Conservation (phyloP, 2,113 vertebrate genomes). For the Micromys minutus region DNA sequence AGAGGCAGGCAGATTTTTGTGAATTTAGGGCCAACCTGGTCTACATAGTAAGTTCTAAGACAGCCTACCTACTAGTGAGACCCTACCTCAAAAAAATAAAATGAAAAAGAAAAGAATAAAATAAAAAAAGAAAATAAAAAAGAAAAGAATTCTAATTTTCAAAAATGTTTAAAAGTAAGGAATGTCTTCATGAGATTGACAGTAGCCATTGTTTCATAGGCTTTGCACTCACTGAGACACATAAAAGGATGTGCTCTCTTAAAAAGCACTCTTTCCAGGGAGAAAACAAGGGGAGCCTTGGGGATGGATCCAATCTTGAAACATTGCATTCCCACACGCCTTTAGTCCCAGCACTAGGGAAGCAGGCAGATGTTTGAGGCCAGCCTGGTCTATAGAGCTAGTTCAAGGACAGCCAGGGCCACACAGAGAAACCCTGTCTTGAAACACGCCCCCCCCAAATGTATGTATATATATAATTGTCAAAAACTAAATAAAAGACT, state of each 20-base stretch:
- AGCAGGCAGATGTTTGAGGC: background rate
- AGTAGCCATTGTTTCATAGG: background rate
- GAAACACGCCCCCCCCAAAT: background rate
- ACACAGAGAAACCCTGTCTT: background rate
- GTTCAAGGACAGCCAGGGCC: background rate
- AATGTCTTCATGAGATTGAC: background rate
- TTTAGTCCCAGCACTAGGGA: background rate
- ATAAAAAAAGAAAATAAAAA: too few relatives aligned
- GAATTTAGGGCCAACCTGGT: background rate
- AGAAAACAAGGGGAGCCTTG: background rate
- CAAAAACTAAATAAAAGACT: background rate
- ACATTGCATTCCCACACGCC: background rate
- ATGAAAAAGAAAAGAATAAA: fast-evolving
- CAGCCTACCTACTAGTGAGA: background rate
- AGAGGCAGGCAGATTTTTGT: background rate
- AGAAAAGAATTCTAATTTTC: background rate
- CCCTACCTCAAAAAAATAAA: background rate
- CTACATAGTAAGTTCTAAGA: background rate
- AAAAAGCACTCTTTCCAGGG: background rate
- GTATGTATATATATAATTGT: background rate
- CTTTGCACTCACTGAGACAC: background rate
- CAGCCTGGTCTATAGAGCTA: background rate
- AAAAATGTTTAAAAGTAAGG: background rate
- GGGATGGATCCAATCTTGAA: background rate
- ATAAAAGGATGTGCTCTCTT: background rate